phyloP scores from a whole-genome alignment of 2,888 invertebrate species.

The Microdon myrmicae region DNA sequence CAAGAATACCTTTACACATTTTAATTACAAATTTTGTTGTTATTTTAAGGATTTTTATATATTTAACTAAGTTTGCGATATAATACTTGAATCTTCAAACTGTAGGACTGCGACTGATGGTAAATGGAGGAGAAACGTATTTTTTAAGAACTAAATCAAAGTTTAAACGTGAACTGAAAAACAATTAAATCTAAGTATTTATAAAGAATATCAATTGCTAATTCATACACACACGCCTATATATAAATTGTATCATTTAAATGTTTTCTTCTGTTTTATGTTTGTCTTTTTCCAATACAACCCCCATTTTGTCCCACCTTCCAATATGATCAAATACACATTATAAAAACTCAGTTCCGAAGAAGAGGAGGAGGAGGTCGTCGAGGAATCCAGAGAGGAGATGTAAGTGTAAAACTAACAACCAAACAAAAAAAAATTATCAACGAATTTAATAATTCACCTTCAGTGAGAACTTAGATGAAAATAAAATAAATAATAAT shows the following conservation, averaged over 20 bases:
- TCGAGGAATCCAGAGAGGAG: constrained; percentile 65
- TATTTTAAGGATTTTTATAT: constrained; percentile 6
- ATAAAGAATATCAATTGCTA: constrained; percentile 15
- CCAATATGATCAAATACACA: constrained; percentile 42
- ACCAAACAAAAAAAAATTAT: constrained; percentile 2
- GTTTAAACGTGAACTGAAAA: constrained; percentile 7
- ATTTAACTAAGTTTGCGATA: constrained; percentile 6
- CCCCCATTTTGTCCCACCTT: constrained; percentile 17
- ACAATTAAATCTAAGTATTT: constrained; percentile 26
- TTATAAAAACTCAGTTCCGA: constrained; percentile 61
- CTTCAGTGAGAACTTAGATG: constrained; percentile 2
- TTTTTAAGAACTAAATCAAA: constrained; percentile 19
- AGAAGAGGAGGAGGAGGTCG: constrained; percentile 67
- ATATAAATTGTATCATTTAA: constrained; percentile 34
- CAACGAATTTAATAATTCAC: constrained; percentile 3
- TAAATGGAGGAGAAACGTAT: constrained; percentile 29
- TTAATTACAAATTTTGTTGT: constrained; percentile 20
- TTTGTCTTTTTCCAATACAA: constrained; percentile 24
- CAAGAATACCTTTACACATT: constrained; percentile 22
- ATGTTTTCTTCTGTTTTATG: constrained; percentile 29
- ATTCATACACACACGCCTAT: no score
- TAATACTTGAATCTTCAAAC: constrained; percentile 23
- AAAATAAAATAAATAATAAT: constrained; percentile 2
- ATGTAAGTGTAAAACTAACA: constrained; percentile 62
- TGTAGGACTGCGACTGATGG: constrained; percentile 32